Conservation (phyloP, 2,797 vertebrate species). For the Darevskia mixta region DNA sequence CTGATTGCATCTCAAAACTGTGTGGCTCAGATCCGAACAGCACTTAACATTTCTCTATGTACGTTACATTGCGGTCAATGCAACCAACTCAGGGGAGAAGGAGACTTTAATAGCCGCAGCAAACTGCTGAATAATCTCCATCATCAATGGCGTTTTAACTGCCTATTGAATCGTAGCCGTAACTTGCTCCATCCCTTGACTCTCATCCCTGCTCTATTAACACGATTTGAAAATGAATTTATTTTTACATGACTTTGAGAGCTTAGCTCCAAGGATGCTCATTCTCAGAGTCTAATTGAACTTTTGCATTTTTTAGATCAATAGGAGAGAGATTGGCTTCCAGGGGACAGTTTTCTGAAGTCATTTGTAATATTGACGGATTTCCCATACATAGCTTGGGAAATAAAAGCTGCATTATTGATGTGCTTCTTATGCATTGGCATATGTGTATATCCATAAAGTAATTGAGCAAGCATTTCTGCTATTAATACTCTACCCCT, state of each 20-base stretch:
- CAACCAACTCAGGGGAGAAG: not conserved
- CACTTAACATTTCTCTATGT: not conserved
- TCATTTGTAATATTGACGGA: conserved; percentile 4
- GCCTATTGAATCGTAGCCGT: not conserved
- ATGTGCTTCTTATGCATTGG: not conserved
- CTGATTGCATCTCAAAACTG: not conserved
- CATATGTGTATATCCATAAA: not conserved
- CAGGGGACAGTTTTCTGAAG: not conserved
- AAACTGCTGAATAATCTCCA: conserved; percentile 7
- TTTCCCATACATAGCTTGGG: not conserved
- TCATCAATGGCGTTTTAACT: conserved; percentile 5
- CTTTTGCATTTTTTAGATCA: not conserved
- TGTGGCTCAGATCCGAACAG: not conserved
- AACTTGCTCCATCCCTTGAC: not conserved
- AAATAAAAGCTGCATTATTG: not conserved
- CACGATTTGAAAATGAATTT: conserved; percentile 20
- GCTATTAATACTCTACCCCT: not conserved
- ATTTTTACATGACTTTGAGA: not conserved
- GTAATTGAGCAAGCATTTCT: not conserved
- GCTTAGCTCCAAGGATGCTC: not conserved
- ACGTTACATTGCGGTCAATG: not conserved
- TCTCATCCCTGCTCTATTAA: not conserved
- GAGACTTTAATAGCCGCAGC: conserved; percentile 6
- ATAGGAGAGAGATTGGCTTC: not conserved
- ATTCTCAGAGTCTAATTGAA: not conserved